Evolutionary conservation across 2,797 vertebrate species (phyloP).

Genomic region (Brotula barbata): DNA sequence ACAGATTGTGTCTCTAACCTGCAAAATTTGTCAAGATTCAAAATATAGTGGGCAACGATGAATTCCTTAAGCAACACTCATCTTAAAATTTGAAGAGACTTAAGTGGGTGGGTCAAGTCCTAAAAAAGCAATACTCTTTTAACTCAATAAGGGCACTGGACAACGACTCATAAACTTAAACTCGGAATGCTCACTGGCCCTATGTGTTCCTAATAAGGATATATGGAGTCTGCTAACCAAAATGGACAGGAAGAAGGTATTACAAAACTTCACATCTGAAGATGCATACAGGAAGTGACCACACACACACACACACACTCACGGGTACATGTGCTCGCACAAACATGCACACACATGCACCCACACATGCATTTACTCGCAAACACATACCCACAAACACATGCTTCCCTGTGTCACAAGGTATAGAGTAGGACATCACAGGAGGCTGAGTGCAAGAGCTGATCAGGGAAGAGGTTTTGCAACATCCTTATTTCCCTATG

Average conservation of each 20-base stretch:
- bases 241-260: conserved; percentile 60
- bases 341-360: conserved; percentile 18
- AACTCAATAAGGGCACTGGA: conserved; percentile 69
- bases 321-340: conserved; percentile 48
- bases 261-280: conserved; percentile 42
- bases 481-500: conserved; percentile 51
- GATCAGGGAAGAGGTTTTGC: conserved; percentile 52
- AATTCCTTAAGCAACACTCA: not conserved
- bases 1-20: not conserved
- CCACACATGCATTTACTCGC: conserved; percentile 12
- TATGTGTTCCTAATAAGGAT: conserved; percentile 76
- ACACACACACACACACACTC: conserved; percentile 18
- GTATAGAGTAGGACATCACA: conserved; percentile 31
- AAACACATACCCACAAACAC: not conserved
- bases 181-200: conserved; percentile 58
- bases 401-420: not conserved
- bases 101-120: conserved; percentile 41
- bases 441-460: conserved; percentile 29
- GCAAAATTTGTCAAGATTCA: not conserved
- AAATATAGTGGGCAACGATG: not conserved
- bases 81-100: conserved; percentile 20
- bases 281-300: conserved; percentile 66
- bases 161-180: conserved; percentile 63
- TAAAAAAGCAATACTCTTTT: conserved; percentile 20
- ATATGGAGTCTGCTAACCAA: conserved; percentile 59